Base-by-base conservation (phyloP, 2,113 vertebrate genomes). In the Labrus mixtus region DNA sequence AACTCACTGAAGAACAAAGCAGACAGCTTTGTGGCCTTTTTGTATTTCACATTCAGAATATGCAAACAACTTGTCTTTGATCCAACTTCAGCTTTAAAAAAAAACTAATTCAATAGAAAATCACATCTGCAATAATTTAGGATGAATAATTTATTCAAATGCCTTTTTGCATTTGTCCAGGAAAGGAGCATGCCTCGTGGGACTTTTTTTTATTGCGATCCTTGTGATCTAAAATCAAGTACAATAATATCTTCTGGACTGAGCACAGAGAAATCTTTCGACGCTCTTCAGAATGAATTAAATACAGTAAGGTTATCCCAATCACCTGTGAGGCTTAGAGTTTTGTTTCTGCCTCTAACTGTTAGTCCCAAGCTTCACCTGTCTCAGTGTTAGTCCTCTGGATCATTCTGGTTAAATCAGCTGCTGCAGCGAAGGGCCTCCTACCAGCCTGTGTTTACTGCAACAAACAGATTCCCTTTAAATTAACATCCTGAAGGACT, bases 401-500 rank as follows among this genome's bases (percentile, higher is more conserved):
- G 68, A 70, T 69, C 3, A 66, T 13, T 16, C 13, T 20, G 55
- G 51, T 62, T 11, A 22, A 53, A 70, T 72, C 68, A 74, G 77
- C 73, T 60, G 78, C 78, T 50, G 36, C 55, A 58, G 59, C 54
- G 1, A 43, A 41, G 57, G 25, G 46, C 57, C 72, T 61, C 72
- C 23, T 13, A 12, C 62, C 23, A 51, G 55, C 56, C 33, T 37
- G 60, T 78, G 87, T 83, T 78, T 74, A 74, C 71, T 69, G 51
- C 71, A 67, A 60, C 78, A 68, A 71, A 74, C 86, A 74, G 62
- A 54, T 71, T 53, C 79, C 37, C 56, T 81, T 73, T 25, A 43
- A 85, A 87, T 78, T 16, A 66, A 23, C 78, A 59, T 91, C 78
- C 56, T 55, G 61, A 11, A 88, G 83, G 70, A 87, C 69, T 88